Conservation (phyloP, 2,113 vertebrate genomes). For the Silurus meridionalis region DNA sequence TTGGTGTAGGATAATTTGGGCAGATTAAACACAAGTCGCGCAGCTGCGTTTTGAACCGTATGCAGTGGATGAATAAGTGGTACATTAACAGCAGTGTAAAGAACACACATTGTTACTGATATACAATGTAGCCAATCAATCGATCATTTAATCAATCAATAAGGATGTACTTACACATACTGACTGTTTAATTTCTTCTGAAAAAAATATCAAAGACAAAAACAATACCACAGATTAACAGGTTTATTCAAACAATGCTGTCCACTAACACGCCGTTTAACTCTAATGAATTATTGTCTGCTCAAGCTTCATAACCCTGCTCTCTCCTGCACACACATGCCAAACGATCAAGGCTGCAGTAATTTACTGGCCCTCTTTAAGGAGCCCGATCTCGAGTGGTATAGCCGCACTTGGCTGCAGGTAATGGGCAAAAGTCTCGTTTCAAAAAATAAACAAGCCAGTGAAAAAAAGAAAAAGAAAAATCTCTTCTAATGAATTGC, state of each 20-base stretch:
- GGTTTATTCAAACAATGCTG: slow-evolving; percentile 24
- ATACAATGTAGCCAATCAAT: neutral
- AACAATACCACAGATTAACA: slow-evolving; percentile 4
- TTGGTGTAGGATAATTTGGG: too few species aligned
- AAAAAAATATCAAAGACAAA: slow-evolving; percentile 1
- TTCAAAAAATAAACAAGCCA: slow-evolving; percentile 43
- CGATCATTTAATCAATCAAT: too few species aligned
- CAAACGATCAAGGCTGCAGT: slow-evolving; percentile 38
- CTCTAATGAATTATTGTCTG: slow-evolving; percentile 26
- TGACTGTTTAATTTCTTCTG: neutral
- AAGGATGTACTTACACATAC: neutral
- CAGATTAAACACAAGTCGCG: too few species aligned
- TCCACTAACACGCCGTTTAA: slow-evolving; percentile 12
- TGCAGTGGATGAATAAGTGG: neutral
- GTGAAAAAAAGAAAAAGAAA: slow-evolving; percentile 27
- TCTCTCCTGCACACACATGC: neutral
- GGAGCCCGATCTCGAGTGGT: slow-evolving; percentile 6
- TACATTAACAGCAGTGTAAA: neutral
- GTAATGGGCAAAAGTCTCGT: slow-evolving; percentile 42
- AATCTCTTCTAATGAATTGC: slow-evolving; percentile 41
- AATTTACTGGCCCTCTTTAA: slow-evolving; percentile 39
- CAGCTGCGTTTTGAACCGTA: too few species aligned
- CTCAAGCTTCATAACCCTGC: slow-evolving; percentile 14
- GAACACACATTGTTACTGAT: neutral
- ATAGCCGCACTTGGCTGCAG: slow-evolving; percentile 33